These are phyloP conservation scores for Lucinisca nassula DNA, from an alignment of 2,888 invertebrate genomes.

Conservation along the genomic window DNA sequence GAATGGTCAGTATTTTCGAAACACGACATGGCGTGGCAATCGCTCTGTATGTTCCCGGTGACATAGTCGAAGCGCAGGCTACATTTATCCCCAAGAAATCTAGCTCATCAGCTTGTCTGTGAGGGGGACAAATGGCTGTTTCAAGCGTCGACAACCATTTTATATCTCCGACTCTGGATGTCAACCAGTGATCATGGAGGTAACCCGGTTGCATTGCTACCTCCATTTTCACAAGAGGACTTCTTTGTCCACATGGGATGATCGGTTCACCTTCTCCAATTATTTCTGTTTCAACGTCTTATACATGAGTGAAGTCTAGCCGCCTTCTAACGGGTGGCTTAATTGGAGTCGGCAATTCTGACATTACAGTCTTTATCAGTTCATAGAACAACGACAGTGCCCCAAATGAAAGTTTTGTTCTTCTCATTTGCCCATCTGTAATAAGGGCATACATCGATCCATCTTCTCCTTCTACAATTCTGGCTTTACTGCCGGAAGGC, in stretches of 20 bases:
- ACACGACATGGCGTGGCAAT: background rate
- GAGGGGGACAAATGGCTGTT: background rate
- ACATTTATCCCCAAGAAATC: background rate
- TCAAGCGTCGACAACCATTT: background rate
- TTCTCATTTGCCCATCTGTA: background rate
- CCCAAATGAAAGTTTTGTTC: background rate
- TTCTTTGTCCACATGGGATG: background rate
- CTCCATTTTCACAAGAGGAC: background rate
- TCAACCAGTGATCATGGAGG: background rate
- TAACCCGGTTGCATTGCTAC: background rate
- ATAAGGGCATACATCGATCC: background rate
- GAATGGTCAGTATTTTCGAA: background rate
- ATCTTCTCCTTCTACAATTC: background rate
- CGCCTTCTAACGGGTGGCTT: background rate
- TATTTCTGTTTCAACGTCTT: background rate
- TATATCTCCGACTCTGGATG: background rate
- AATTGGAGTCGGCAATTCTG: background rate
- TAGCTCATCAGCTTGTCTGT: background rate
- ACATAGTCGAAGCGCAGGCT: background rate
- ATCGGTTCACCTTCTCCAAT: background rate
- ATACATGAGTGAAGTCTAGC: background rate
- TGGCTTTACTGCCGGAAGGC: background rate
- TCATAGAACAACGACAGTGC: background rate
- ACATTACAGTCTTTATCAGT: background rate
- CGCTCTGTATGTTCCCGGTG: background rate